phyloP scores from a whole-genome alignment of 2,797 vertebrate species.

The Hirundo rustica region DNA sequence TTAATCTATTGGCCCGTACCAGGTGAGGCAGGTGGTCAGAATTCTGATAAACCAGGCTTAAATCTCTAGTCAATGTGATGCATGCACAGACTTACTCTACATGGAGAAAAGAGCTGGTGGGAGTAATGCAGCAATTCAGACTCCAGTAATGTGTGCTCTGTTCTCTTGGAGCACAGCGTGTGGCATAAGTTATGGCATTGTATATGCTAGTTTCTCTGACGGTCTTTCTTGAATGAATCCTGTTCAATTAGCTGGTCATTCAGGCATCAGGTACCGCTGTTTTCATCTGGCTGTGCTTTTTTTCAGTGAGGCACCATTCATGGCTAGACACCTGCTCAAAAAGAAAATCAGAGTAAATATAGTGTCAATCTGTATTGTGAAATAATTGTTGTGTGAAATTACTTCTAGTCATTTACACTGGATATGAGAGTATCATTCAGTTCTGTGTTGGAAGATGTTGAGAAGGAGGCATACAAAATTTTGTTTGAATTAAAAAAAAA shows the following conservation, averaged over 20 bases:
- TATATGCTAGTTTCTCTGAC: not conserved
- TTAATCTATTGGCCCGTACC: not conserved
- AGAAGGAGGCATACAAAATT: not conserved
- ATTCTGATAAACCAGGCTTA: not conserved
- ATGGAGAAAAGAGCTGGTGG: not conserved
- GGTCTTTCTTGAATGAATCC: not conserved
- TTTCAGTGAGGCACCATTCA: not conserved
- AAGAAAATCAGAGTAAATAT: not conserved
- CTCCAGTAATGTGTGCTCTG: not conserved
- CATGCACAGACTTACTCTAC: not conserved
- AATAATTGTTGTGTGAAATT: not conserved
- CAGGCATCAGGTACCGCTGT: not conserved
- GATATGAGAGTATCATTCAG: not conserved
- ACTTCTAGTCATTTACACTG: not conserved
- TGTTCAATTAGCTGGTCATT: not conserved
- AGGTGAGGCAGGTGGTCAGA: not conserved
- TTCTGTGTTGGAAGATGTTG: not conserved
- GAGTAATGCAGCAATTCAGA: not conserved
- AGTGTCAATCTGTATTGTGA: not conserved
- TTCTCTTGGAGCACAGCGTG: not conserved
- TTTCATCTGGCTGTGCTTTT: not conserved
- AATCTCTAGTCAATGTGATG: not conserved
- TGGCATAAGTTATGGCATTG: not conserved
- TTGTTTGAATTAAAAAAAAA: not conserved
- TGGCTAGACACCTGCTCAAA: not conserved